Evolutionary conservation across 2,113 vertebrate species (phyloP), one percentile per base, ranked within the genome.

Genomic region (Eulemur macaco): DNA sequence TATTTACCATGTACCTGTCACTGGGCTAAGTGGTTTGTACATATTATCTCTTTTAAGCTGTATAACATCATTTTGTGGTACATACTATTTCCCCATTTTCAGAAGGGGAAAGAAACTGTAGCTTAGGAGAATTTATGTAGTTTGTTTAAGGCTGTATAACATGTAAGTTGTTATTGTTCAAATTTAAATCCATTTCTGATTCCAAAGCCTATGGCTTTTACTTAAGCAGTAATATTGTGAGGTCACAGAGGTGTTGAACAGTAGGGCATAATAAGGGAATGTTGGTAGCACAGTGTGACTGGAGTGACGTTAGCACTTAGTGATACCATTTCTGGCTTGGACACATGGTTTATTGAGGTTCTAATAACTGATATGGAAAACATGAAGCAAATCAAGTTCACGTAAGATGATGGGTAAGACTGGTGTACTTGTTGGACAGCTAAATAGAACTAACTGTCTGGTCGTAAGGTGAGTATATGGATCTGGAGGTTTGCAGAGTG

Each of bases 211-310:
- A 3, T 74, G 56, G 10, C 42, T 47, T 88, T 94, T 69, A 42
- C 80, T 56, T 37, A 50, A 37, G 82, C 60, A 93, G 3, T 73
- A 15, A 25, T 21, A 71, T 74, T 97, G 74, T 98, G 97, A 98
- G 69, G 95, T 97, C 95, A 97, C 25, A 97, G 86, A 96, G 85
- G 85, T 15, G 5, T 34, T 73, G 29, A 56, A 18, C 31, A 39
- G 3, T 56, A 60, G 82, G 86, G 37, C 39, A 84, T 74, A 69
- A 37, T 95, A 31, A 94, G 50, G 37, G 66, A 64, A 10, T 25
- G 58, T 83, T 81, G 54, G 54, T 34, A 89, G 56, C 21, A 52
- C 31, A 54, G 60, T n/a, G 54, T 74, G 73, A 86, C 73, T 83
- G 68, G 21, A 74, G 12, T 89, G 50, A 95, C 45, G 29, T 39